phyloP scores from a whole-genome alignment of 2,888 invertebrate species.

The Esperia sulphurella region DNA sequence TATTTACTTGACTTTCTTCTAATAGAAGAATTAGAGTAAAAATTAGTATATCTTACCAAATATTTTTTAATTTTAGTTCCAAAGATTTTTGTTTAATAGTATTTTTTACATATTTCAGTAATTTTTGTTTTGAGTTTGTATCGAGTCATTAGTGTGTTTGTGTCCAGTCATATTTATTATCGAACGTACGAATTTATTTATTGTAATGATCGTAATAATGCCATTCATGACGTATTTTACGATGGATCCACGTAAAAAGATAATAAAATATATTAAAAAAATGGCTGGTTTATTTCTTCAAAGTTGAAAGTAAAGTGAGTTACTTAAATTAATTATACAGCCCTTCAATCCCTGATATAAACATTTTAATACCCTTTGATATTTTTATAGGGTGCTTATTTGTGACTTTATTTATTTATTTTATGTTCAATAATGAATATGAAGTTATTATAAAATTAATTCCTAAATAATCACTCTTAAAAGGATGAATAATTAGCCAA shows the following conservation, averaged over 20 bases:
- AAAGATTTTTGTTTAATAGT: constrained; percentile 54
- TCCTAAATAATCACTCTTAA: no score
- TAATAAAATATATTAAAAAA: constrained; percentile 26
- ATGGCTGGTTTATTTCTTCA: constrained; percentile 14
- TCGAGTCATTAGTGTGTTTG: constrained; percentile 37
- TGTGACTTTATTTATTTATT: no score
- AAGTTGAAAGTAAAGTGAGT: background rate
- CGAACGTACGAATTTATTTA: constrained; percentile 31
- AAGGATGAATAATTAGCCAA: no score
- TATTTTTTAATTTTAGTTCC: constrained; percentile 59
- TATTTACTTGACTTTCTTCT: constrained; percentile 13
- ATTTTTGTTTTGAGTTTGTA: constrained; percentile 27
- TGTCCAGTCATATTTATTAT: constrained; percentile 58
- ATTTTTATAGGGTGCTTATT: no score
- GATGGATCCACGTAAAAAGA: constrained; percentile 53
- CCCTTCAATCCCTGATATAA: no score
- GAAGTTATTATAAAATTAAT: no score
- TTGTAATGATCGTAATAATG: constrained; percentile 16
- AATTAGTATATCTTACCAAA: constrained; percentile 32
- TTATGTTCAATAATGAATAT: no score
- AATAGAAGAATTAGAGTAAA: constrained; percentile 9
- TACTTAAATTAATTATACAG: no score
- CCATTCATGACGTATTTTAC: constrained; percentile 40
- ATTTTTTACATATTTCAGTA: constrained; percentile 36
- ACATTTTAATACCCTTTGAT: no score